These are phyloP conservation scores for Hanleya hanleyi DNA, from an alignment of 2,888 invertebrate species.

Conservation along the genomic window DNA sequence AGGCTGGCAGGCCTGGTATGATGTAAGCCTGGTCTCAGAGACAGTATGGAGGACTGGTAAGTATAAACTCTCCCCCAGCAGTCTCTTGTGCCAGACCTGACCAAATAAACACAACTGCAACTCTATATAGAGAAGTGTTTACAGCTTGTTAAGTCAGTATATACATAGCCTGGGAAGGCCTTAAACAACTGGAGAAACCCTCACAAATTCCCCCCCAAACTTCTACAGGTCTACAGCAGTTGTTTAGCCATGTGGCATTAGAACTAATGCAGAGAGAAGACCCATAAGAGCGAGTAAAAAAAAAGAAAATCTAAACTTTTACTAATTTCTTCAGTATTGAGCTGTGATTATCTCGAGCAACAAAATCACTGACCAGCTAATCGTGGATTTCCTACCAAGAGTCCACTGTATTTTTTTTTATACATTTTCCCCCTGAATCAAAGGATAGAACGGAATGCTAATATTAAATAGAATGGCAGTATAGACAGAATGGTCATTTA, in stretches of 20 bases:
- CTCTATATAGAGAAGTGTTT: conserved; percentile 5
- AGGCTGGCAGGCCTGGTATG: background rate
- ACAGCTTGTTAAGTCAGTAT: conserved; percentile 8
- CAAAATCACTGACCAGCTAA: background rate
- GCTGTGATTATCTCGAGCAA: background rate
- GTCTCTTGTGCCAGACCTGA: background rate
- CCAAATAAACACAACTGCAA: conserved; percentile 3
- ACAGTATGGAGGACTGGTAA: background rate
- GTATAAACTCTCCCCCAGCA: background rate
- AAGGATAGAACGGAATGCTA: too few species aligned
- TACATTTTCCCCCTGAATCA: too few species aligned
- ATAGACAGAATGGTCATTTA: too few species aligned
- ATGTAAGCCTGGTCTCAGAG: background rate
- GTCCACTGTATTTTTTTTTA: too few species aligned
- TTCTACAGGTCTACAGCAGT: background rate
- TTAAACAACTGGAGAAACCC: background rate
- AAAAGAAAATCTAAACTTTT: background rate
- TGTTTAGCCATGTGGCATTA: conserved; percentile 5
- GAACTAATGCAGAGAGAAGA: too few species aligned
- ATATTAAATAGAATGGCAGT: too few species aligned
- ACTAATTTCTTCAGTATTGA: background rate
- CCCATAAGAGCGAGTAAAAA: too few species aligned
- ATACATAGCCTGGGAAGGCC: background rate
- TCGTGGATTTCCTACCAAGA: too few species aligned
- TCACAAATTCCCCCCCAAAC: background rate